Base-by-base conservation (phyloP, 2,888 invertebrate genomes). In the Stenodema calcarata region DNA sequence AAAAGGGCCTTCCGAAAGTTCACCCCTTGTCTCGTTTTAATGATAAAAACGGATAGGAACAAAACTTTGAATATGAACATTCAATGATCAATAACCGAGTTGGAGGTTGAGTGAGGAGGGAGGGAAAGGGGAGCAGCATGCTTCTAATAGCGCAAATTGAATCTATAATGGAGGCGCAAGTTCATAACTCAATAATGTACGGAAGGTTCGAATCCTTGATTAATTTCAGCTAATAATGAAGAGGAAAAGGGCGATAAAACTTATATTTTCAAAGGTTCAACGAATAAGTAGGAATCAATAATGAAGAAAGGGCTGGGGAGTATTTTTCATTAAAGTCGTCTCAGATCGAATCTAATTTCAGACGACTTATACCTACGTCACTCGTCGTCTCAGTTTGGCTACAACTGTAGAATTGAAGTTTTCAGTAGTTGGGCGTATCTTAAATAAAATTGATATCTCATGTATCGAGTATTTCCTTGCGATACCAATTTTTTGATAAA, bases 111-210 rank as follows among this genome's bases (percentile, higher is more conserved):
- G 42, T 11, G 41, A 14, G 41, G 44, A 27, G 44, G 27, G 35
- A 75, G 54, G 6, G 78, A 12, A n/a, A 2, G 23, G 47, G 2
- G 27, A 0, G 42, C 50, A 28, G 54, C 27, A 28, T 69, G 82
- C 42, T 41, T 82, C 86, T 86, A 86, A 86, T 86, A 86, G 86
- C 50, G 47, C 78, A 86, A 86, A 86, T 86, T 86, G 78, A 86
- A 86, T 86, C 76, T 86, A 86, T 86, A 86, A 86, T 86, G 78
- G 78, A 62, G 54, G 78, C 44, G 76, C 76, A 50, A 86, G 50
- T 86, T 86, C 76, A 86, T 78, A 78, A 86, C 86, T 86, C 86
- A 86, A 86, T 86, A 86, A 86, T 76, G 86, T 78, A 78, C 47
- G 82, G 70, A 41, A 41, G 82, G 54, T 80, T 30, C 54, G 80